Evolutionary conservation across 1,140 invertebrate species (phyloP), one percentile per base, ranked within the genome.

Genomic region (Charaxes varanes): DNA sequence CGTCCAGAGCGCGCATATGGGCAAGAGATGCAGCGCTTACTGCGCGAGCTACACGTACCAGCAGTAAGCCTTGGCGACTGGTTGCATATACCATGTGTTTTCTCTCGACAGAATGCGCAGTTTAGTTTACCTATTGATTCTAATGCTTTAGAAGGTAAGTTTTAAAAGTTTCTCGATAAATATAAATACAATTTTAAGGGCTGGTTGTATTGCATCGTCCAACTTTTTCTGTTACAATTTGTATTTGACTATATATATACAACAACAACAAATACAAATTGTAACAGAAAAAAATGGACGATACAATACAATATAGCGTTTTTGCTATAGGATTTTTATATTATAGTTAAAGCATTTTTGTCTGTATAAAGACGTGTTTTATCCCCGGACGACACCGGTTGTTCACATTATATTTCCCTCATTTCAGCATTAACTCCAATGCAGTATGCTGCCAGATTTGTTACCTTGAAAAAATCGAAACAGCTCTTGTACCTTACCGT

Each of bases 81-180:
- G 81, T 71, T 90, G 16, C 87, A 87, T 38, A 67, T 89, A 18
- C 90, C 89, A 0, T 62, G 90, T 19, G 83, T 88, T 1, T 92
- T 91, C 78, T 88, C 87, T 1, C 71, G 90, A 8, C 83, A 87
- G 35, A 89, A 85, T 54, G 88, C 88, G 0, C 81, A 88, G 53
- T 91, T 92, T 62, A 87, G 90, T 42, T 57, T 92, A 21, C 87
- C 88, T 0, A 79, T 91, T 15, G 87, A 90, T 49, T 87, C 87
- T 32, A 63, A 80, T 41, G 82, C 83, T 30, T 70, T 91, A 6
- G 70, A 79, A 16, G 71, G 89, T 90, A 62, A 14, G 24, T 22
- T 16, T 19, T 31, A 2, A 17, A 17, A 19, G 1, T 14, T 40
- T 23, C 14, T 14, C 1, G 18, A 19, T 19, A 6, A 5, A 19